Percentiles rank a stretch among this genome's conserved stretches.
Evolutionary conservation across 2,888 invertebrate species (phyloP).

Genomic region (Serrognathus titanus): DNA sequence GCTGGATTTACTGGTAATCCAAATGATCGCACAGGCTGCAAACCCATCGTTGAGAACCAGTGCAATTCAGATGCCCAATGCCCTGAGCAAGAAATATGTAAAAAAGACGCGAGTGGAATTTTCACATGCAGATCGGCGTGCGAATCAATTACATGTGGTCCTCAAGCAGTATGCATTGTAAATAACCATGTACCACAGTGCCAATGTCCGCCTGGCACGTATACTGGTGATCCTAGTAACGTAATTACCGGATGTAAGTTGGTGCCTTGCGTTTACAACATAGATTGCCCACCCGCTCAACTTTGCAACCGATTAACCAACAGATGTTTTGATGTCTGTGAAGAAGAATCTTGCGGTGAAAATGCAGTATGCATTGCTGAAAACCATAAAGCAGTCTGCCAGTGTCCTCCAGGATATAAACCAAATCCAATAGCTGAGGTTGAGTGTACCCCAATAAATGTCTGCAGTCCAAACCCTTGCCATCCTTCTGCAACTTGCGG

Average conservation of each 20-base stretch:
- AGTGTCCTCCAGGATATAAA: constrained; percentile 80
- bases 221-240: constrained; percentile 82
- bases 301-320: constrained; percentile 80
- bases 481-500: constrained; percentile 79
- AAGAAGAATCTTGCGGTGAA: constrained; percentile 76
- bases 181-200: constrained; percentile 89
- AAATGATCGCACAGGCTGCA: constrained; percentile 85
- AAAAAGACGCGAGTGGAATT: constrained; percentile 56
- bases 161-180: constrained; percentile 81
- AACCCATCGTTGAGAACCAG: constrained; percentile 66
- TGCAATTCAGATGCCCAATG: constrained; percentile 81
- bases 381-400: constrained; percentile 77
- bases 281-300: constrained; percentile 76
- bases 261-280: constrained; percentile 83
- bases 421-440: constrained; percentile 82
- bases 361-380: constrained; percentile 87
- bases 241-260: constrained; percentile 68
- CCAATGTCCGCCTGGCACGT: constrained; percentile 84
- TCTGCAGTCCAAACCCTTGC: constrained; percentile 75
- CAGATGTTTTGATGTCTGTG: constrained; percentile 77
- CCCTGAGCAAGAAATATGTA: constrained; percentile 76
- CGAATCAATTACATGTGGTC: constrained; percentile 73
- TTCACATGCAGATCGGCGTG: constrained; percentile 76
- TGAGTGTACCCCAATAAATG: constrained; percentile 68
- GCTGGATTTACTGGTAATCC: constrained; percentile 85